Percentiles rank a stretch among this genome's conserved stretches.
These are phyloP conservation scores for Exocentrus adspersus DNA, from an alignment of 2,888 invertebrate species.

Conservation along the genomic window DNA sequence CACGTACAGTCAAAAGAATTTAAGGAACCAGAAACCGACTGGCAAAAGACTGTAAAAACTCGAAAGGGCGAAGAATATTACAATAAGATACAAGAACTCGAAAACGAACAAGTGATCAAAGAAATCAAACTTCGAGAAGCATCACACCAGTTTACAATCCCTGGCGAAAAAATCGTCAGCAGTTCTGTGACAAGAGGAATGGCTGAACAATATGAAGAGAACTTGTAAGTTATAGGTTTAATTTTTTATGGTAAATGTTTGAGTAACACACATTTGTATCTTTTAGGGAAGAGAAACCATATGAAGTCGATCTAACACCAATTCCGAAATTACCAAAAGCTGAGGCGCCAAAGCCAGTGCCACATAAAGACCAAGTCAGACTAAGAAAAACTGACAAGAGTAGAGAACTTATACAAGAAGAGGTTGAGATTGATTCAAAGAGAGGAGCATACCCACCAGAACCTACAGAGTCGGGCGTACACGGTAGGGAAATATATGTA, in stretches of 20 bases:
- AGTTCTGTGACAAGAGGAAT: conserved; percentile 84
- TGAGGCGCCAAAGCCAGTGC: conserved; percentile 48
- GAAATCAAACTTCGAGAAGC: conserved; percentile 82
- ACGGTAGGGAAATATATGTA: conserved; percentile 88
- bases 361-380: conserved; percentile 61
- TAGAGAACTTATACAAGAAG: conserved; percentile 61
- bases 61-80: conserved; percentile 87
- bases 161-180: conserved; percentile 82
- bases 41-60: conserved; percentile 84
- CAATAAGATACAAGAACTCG: conserved; percentile 81
- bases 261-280: conserved; percentile 8
- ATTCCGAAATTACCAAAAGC: conserved; percentile 57
- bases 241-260: conserved; percentile 1
- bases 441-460: conserved; percentile 68
- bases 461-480: conserved; percentile 85
- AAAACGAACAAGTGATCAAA: conserved; percentile 85
- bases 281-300: conserved; percentile 71
- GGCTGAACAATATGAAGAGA: conserved; percentile 87
- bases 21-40: conserved; percentile 82
- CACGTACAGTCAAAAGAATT: conserved; percentile 71
- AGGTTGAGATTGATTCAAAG: conserved; percentile 58
- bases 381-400: conserved; percentile 67
- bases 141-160: conserved; percentile 84
- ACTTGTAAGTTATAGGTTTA: conserved; percentile 72
- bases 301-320: conserved; percentile 62